Evolutionary conservation across 2,113 vertebrate species (phyloP).

Genomic region (Cercopithecus mona): DNA sequence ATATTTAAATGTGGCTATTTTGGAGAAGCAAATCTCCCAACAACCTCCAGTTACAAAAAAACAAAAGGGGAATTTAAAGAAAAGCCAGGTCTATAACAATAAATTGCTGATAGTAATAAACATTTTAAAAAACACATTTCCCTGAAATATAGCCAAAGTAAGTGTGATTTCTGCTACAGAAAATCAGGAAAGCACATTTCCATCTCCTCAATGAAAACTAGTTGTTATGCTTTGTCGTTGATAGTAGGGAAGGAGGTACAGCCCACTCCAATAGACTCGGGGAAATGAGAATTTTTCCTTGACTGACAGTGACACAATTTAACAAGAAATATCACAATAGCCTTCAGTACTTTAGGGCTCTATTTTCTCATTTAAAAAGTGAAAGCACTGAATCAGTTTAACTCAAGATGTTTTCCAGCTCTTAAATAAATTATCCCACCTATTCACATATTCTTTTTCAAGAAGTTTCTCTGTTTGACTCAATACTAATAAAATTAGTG

Average conservation of each 20-base stretch:
- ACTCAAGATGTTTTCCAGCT: not conserved
- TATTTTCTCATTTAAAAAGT: conserved; percentile 2
- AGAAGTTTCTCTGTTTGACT: not conserved
- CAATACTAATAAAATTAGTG: not conserved
- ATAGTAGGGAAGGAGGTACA: conserved; percentile 20
- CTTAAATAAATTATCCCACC: not conserved
- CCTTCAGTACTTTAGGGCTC: not conserved
- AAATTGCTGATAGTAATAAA: conserved; percentile 50
- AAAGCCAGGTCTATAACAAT: conserved; percentile 40
- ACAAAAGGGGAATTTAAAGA: not conserved
- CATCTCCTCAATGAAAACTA: conserved; percentile 38
- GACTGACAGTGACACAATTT: conserved; percentile 29
- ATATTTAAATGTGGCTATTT: not conserved
- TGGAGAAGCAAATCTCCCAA: fast-evolving
- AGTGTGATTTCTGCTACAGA: conserved; percentile 42
- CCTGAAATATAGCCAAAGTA: not conserved
- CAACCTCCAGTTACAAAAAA: not conserved
- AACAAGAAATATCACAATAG: conserved; percentile 40
- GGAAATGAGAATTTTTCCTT: conserved; percentile 3
- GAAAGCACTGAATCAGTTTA: not conserved
- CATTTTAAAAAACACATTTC: conserved; percentile 18
- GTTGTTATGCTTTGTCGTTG: not conserved
- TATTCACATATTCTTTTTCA: not conserved
- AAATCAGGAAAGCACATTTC: not conserved
- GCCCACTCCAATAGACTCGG: not conserved